Evolutionary conservation across 2,797 vertebrate genomes (phyloP).

Genomic region (Hemitrygon akajei): DNA sequence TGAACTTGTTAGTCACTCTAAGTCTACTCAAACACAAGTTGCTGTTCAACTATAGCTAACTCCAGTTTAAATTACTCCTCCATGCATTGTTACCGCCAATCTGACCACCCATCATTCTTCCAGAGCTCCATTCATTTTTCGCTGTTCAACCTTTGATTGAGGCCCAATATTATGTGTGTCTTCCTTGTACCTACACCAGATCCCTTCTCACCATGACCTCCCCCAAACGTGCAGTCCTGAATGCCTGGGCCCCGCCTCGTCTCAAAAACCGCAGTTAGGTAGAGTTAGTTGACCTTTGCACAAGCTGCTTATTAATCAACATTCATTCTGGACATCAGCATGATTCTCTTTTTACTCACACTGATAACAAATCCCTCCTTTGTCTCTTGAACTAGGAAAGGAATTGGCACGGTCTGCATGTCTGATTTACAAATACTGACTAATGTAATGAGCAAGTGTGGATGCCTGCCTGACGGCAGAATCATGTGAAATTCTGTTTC

Average conservation of each 20-base stretch:
- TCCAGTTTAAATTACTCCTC: too few species aligned
- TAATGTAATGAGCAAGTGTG: background rate
- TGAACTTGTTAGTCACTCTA: too few species aligned
- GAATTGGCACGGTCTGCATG: background rate
- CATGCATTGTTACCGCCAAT: too few species aligned
- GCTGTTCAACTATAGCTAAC: too few species aligned
- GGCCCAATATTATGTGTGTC: too few species aligned
- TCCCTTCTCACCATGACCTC: background rate
- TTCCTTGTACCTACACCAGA: too few species aligned
- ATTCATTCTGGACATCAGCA: background rate
- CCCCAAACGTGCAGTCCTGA: background rate
- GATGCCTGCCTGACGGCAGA: background rate
- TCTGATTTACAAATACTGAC: background rate
- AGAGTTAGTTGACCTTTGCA: background rate
- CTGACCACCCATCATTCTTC: too few species aligned
- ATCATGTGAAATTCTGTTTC: background rate
- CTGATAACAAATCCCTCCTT: constrained; percentile 15
- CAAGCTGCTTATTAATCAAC: background rate
- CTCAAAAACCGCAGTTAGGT: background rate
- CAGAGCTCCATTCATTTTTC: too few species aligned
- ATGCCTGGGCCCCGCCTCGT: background rate
- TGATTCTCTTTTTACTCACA: background rate
- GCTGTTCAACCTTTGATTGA: too few species aligned
- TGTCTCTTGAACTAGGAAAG: background rate
- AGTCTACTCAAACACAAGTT: too few species aligned